Conservation (phyloP, 2,888 invertebrate genomes). For the Vanessa cardui region DNA sequence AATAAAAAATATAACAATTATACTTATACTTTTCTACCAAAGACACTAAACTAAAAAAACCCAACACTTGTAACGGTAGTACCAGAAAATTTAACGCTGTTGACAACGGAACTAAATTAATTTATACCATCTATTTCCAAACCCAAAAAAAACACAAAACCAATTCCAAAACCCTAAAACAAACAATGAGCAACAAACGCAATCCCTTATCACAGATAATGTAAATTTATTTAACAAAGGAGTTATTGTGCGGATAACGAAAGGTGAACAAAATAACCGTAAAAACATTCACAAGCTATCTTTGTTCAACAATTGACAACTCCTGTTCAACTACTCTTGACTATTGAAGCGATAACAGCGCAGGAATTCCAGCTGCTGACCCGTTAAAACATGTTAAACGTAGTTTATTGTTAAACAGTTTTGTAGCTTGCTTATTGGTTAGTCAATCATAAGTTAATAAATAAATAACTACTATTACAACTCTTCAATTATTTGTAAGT, state of each 20-base stretch:
- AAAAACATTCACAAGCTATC: conserved; percentile 19
- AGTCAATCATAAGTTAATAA: too few relatives aligned
- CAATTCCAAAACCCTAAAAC: conserved; percentile 13
- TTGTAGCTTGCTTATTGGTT: too few relatives aligned
- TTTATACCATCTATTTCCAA: conserved; percentile 13
- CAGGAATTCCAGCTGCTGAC: not conserved
- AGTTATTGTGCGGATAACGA: conserved; percentile 21
- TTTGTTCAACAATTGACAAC: conserved; percentile 30
- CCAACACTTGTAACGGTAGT: conserved; percentile 12
- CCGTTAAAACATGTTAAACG: not conserved
- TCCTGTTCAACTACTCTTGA: conserved; percentile 20
- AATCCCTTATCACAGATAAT: conserved; percentile 41
- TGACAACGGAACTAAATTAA: conserved; percentile 30
- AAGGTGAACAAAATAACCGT: conserved; percentile 28
- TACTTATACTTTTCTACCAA: not conserved
- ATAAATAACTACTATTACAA: too few relatives aligned
- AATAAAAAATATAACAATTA: not conserved
- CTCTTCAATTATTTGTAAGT: too few relatives aligned
- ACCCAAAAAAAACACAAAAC: conserved; percentile 5
- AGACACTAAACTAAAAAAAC: not conserved
- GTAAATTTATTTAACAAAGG: conserved; percentile 17
- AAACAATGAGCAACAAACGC: conserved; percentile 40
- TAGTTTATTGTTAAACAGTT: not conserved
- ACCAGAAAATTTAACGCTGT: conserved; percentile 15
- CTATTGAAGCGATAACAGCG: conserved; percentile 7